These are phyloP conservation scores for Neodiprion virginianus DNA, from an alignment of 1,140 invertebrate species.

Conservation along the genomic window DNA sequence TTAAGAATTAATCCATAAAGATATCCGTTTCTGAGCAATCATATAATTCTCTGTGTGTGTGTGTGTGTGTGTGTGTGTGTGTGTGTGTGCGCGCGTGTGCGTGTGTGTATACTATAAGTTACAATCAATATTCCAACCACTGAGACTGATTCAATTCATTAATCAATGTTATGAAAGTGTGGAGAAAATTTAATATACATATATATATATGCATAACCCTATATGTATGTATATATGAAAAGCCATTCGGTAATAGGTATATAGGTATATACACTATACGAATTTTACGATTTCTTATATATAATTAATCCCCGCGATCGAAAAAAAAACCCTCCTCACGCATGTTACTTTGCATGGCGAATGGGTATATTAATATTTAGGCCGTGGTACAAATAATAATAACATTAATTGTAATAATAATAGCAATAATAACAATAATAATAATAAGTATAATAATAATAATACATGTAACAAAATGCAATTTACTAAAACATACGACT, in stretches of 20 bases:
- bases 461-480: too few species aligned
- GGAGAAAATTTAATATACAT: not conserved
- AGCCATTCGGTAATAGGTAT: too few species aligned
- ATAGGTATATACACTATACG: too few species aligned
- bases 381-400: not conserved
- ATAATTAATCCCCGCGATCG: too few species aligned
- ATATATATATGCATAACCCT: not conserved
- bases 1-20: slow-evolving; percentile 37
- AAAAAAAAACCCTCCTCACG: too few species aligned
- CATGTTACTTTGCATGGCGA: too few species aligned
- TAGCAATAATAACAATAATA: not conserved
- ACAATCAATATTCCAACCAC: not conserved
- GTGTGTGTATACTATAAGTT: not conserved
- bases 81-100: not conserved
- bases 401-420: not conserved
- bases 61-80: slow-evolving; percentile 4
- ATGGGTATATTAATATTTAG: too few species aligned
- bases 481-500: too few species aligned
- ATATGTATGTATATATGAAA: too few species aligned
- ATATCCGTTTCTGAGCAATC: slow-evolving; percentile 49
- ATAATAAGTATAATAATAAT: too few species aligned
- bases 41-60: slow-evolving; percentile 9
- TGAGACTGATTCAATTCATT: not conserved
- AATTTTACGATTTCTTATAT: too few species aligned
- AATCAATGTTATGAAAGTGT: not conserved